These are phyloP conservation scores for Cheirogaleus medius DNA, from an alignment of 2,113 vertebrate genomes.

Conservation along the genomic window DNA sequence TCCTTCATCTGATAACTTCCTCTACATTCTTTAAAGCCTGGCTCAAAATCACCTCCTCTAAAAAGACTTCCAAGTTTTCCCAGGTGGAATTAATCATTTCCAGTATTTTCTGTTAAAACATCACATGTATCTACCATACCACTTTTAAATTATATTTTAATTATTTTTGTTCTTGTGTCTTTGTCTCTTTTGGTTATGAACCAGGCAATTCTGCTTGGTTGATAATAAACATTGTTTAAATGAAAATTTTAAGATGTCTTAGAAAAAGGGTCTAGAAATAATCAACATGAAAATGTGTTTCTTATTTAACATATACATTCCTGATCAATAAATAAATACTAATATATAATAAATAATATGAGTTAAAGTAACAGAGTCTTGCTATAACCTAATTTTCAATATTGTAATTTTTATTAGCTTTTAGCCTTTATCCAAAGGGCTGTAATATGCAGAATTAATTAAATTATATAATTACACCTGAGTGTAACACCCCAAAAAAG, in stretches of 20 bases:
- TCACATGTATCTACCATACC: not conserved
- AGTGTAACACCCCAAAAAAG: not conserved
- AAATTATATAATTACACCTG: not conserved
- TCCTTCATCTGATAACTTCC: not conserved
- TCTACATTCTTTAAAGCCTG: not conserved
- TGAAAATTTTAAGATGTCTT: not conserved
- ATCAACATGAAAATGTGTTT: not conserved
- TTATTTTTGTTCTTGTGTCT: not conserved
- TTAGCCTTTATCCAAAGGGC: not conserved
- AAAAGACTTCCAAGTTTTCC: not conserved
- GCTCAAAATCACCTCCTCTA: not conserved
- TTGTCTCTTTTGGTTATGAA: slow-evolving; percentile 1
- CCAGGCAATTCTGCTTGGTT: not conserved
- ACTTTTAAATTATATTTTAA: not conserved
- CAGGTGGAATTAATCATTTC: not conserved
- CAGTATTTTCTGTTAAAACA: not conserved
- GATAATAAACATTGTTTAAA: not conserved
- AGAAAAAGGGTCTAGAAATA: slow-evolving; percentile 1
- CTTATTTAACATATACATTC: not conserved
- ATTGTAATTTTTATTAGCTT: not conserved
- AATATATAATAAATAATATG: not conserved
- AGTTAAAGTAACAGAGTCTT: not conserved
- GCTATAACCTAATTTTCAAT: not conserved
- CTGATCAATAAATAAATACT: not conserved
- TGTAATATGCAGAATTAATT: not conserved